These are phyloP conservation scores for Spodoptera littoralis DNA, from an alignment of 2,888 invertebrate species.

Conservation along the genomic window DNA sequence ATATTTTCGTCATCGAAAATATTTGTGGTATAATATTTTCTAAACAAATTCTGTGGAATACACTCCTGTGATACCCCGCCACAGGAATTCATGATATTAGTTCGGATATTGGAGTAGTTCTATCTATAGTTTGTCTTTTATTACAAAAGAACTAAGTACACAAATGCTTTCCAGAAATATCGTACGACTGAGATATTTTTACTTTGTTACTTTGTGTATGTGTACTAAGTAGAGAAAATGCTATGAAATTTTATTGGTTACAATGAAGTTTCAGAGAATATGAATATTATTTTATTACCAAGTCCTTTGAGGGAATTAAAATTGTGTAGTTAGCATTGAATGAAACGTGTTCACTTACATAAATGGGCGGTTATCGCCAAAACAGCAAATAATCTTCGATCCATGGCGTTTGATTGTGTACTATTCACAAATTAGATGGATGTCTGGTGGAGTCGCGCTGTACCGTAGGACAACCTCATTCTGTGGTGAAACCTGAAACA, in stretches of 20 bases:
- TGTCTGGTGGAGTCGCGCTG: conserved; percentile 55
- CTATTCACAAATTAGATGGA: conserved; percentile 60
- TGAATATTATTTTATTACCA: no score
- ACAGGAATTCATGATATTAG: conserved; percentile 43
- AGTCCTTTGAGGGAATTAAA: no score
- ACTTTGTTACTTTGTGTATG: no score
- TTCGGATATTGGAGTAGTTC: conserved; percentile 37
- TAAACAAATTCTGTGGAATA: conserved; percentile 23
- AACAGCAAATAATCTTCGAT: conserved; percentile 69
- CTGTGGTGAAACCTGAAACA: conserved; percentile 66
- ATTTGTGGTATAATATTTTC: conserved; percentile 41
- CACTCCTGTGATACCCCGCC: conserved; percentile 4
- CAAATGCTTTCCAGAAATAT: neutral
- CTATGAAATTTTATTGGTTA: no score
- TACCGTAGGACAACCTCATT: conserved; percentile 61
- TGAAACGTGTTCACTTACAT: conserved; percentile 68
- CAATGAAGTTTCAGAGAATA: no score
- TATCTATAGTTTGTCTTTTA: conserved; percentile 23
- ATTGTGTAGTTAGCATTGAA: no score
- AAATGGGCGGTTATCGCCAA: conserved; percentile 75
- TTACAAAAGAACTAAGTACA: conserved; percentile 15
- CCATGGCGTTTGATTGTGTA: conserved; percentile 66
- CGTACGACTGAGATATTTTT: no score
- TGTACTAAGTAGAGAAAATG: no score
- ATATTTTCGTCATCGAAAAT: conserved; percentile 48